Evolutionary conservation across 2,113 vertebrate genomes (phyloP), one percentile per base, ranked within the genome.

Genomic region (Jaculus jaculus): DNA sequence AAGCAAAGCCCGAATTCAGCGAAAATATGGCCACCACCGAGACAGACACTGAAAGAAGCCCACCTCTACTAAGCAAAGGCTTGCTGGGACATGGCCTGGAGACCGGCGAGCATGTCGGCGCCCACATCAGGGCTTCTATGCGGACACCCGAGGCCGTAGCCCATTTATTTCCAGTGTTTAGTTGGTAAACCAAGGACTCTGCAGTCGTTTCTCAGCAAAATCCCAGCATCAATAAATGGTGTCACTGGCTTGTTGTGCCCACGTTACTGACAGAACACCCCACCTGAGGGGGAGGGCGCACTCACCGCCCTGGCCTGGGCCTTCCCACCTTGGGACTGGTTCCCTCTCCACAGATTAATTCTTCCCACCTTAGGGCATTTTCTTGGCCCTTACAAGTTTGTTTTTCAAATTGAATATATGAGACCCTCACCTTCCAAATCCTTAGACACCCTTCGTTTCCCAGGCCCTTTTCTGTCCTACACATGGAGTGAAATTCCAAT

Each of bases 181-280:
- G 39, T 87, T 86, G 47, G 83, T 69, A 92, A 96, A 87, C 83
- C 37, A 21, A 75, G 13, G 42, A 47, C 42, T 47, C 42, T 8
- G 8, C 8, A 47, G 42, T 61, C 79, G 39, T 85, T 95, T 95
- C 32, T 84, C 60, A 83, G 17, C 80, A n/a, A 63, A 81, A 85
- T 63, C 81, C 72, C 77, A 91, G 80, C 80, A 79, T 88, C 93
- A 96, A 39, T 97, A 95, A 97, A 95, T 69, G n/a, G 28, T 39
- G 32, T 75, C 82, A 69, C 23, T 65, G 24, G 72, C 28, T 74
- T 60, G 51, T 3, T 71, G 3, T 26, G 34, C 20, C 37, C 54
- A 12, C 11, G 54, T 54, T 54, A 54, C 16, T 51, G 15, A 8
- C 10, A 51, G 5, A 30, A 7, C 15, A 16, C 15, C 2, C 11